Evolutionary conservation across 2,113 vertebrate species (phyloP).

Genomic region (Phrynocephalus versicolor): DNA sequence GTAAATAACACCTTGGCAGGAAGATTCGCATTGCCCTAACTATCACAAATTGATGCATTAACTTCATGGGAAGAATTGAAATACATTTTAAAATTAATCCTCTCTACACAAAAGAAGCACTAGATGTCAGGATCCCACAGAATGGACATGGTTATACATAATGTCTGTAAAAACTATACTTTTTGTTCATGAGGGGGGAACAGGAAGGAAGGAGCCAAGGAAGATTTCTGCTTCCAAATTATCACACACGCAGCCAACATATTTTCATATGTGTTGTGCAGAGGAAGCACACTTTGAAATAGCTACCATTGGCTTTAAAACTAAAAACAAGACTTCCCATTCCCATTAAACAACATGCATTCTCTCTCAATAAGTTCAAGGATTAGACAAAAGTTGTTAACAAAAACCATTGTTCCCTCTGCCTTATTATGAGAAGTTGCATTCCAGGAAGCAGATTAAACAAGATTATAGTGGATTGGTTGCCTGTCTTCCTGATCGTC

Average conservation of each 20-base stretch:
- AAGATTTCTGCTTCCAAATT: neutral
- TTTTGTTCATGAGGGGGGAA: neutral
- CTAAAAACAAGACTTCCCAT: neutral
- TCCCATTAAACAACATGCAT: neutral
- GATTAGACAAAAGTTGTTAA: slow-evolving; percentile 11
- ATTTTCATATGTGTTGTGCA: neutral
- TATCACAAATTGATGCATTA: neutral
- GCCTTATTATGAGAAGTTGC: neutral
- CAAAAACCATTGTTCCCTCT: slow-evolving; percentile 1
- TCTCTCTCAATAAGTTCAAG: neutral
- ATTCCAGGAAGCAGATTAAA: slow-evolving; percentile 13
- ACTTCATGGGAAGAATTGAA: neutral
- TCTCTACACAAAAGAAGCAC: neutral
- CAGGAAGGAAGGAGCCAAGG: neutral
- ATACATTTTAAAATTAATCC: neutral
- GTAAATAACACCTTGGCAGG: neutral
- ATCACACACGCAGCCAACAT: neutral
- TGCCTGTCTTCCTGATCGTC: slow-evolving; percentile 1
- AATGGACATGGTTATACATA: too few relatives aligned
- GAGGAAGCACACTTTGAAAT: neutral
- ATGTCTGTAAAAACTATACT: neutral
- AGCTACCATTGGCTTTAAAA: slow-evolving; percentile 1
- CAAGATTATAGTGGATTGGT: neutral
- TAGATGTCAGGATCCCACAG: neutral
- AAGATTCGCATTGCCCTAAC: neutral